Conservation (phyloP, 2,797 vertebrate genomes). For the Eulemur mongoz region DNA sequence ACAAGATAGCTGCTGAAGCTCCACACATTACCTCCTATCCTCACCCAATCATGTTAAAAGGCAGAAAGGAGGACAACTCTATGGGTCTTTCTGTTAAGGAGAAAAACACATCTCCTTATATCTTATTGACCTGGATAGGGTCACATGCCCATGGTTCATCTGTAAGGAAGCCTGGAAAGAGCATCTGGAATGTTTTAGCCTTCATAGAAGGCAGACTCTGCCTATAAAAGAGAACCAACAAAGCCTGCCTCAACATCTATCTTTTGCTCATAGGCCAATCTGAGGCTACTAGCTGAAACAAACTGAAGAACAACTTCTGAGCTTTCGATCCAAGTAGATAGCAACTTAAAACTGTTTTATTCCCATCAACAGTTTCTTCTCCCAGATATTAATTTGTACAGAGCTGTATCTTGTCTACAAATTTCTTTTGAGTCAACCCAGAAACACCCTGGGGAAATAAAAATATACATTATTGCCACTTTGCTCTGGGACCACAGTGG, state of each 20-base stretch:
- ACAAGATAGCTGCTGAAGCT: background rate
- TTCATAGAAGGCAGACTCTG: background rate
- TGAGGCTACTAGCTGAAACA: background rate
- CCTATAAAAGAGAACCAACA: background rate
- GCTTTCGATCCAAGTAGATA: conserved; percentile 40
- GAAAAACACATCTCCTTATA: background rate
- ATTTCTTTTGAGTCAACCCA: conserved; percentile 56
- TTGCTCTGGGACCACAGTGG: background rate
- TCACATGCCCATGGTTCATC: background rate
- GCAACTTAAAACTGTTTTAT: background rate
- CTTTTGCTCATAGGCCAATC: background rate
- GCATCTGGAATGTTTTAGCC: background rate
- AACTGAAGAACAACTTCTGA: conserved; percentile 5
- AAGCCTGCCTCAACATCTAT: background rate
- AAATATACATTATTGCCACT: background rate
- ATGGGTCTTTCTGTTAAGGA: background rate
- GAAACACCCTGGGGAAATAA: conserved; percentile 39
- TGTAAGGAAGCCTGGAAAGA: background rate
- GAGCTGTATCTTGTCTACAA: conserved; percentile 34
- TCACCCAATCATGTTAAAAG: background rate
- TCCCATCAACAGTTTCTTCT: conserved; percentile 29
- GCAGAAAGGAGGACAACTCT: background rate
- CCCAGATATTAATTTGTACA: conserved; percentile 33
- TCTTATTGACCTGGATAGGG: background rate
- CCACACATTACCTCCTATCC: background rate